phyloP scores from a whole-genome alignment of 2,113 vertebrate genomes.

The Myiagra hebetior region DNA sequence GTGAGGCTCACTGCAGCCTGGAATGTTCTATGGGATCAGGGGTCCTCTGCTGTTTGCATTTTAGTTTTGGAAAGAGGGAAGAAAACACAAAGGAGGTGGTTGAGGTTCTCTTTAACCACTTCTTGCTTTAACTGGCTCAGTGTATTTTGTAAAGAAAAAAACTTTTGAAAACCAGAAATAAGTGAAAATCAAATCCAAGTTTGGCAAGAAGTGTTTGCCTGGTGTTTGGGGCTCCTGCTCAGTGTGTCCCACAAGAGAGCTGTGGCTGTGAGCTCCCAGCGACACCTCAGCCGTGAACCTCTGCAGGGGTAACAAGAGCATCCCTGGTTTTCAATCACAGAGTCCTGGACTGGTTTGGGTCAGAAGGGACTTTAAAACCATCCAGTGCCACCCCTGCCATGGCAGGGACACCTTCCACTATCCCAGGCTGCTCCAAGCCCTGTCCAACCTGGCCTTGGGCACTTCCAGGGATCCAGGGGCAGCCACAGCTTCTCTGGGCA shows the following conservation, averaged over 20 bases:
- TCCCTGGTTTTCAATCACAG: neutral
- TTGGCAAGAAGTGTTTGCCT: neutral
- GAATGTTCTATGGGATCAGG: fast-evolving
- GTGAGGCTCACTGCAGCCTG: neutral
- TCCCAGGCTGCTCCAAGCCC: neutral
- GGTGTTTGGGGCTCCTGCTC: neutral
- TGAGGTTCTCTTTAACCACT: neutral
- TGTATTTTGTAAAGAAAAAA: neutral
- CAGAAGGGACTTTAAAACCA: neutral
- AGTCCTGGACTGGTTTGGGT: neutral
- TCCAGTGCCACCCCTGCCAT: neutral
- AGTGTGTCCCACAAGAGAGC: neutral
- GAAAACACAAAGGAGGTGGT: neutral
- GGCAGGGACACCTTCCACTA: neutral
- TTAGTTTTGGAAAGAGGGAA: neutral
- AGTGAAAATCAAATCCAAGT: neutral
- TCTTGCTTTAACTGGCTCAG: neutral
- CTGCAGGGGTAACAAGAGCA: neutral
- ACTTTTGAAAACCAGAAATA: neutral
- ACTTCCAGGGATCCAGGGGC: neutral
- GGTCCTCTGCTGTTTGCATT: neutral
- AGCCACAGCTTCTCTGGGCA: neutral
- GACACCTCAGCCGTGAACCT: fast-evolving
- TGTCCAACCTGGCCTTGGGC: fast-evolving
- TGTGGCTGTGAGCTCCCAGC: neutral